Percentiles rank a stretch among this genome's conserved stretches.
Evolutionary conservation across 2,888 invertebrate genomes (phyloP).

Genomic region (Panzeria rudis): DNA sequence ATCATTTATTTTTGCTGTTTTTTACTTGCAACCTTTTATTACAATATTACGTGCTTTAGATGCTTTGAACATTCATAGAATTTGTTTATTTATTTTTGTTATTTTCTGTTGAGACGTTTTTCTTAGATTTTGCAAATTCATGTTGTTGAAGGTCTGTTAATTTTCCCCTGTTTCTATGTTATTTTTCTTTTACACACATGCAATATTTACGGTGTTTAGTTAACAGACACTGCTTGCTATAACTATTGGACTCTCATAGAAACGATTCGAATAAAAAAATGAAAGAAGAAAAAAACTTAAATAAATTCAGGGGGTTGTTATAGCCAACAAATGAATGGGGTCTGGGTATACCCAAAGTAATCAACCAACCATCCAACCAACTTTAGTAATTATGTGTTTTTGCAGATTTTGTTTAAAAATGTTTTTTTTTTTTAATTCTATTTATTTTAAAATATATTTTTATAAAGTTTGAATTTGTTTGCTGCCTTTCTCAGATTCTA

Average conservation of each 20-base stretch:
- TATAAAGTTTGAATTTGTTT: neutral
- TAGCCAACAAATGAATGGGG: conserved; percentile 16
- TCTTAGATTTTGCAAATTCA: conserved; percentile 59
- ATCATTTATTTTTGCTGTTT: conserved; percentile 43
- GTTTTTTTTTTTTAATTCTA: conserved; percentile 23
- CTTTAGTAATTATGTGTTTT: conserved; percentile 53
- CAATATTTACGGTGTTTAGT: conserved; percentile 67
- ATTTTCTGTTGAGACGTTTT: conserved; percentile 36
- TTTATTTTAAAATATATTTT: too few relatives aligned
- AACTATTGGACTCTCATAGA: conserved; percentile 34
- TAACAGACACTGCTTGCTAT: conserved; percentile 42
- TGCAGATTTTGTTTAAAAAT: neutral
- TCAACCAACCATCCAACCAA: conserved; percentile 29
- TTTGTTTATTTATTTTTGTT: conserved; percentile 40
- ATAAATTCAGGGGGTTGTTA: conserved; percentile 49
- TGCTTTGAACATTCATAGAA: conserved; percentile 62
- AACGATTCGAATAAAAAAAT: conserved; percentile 14
- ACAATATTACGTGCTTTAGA: conserved; percentile 70
- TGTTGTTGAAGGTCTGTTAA: conserved; percentile 67
- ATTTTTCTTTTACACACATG: conserved; percentile 47
- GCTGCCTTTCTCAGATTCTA: neutral
- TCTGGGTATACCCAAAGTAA: conserved; percentile 12
- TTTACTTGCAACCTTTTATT: conserved; percentile 68
- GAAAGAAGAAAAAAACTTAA: conserved; percentile 12
- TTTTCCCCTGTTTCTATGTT: conserved; percentile 51